phyloP scores from a whole-genome alignment of 2,113 vertebrate species.

The Mus spicilegus region DNA sequence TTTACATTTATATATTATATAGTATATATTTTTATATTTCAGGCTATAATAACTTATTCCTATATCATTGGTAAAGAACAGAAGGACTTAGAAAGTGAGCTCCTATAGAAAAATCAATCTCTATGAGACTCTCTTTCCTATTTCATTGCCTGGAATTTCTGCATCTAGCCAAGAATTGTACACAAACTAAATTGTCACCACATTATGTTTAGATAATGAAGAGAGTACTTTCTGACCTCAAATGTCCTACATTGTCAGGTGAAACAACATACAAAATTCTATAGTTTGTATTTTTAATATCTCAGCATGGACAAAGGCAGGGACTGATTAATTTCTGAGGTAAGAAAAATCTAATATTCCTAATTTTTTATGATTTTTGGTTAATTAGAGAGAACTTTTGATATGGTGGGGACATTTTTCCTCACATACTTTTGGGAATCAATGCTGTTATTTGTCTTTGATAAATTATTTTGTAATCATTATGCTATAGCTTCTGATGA shows the following conservation, averaged over 20 bases:
- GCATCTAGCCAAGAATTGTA: neutral
- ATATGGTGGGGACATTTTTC: neutral
- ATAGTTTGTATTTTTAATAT: neutral
- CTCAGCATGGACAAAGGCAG: neutral
- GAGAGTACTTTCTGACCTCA: neutral
- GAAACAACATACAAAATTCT: neutral
- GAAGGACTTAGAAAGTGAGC: constrained; percentile 10
- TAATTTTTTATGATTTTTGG: constrained; percentile 3
- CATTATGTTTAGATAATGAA: neutral
- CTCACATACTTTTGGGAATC: neutral
- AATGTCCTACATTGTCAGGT: neutral
- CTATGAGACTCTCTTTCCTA: neutral
- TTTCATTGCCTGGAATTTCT: neutral
- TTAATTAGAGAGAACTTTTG: constrained; percentile 39
- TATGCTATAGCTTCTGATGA: constrained; percentile 51
- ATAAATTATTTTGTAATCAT: constrained; percentile 3
- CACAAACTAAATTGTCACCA: neutral
- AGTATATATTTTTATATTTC: neutral
- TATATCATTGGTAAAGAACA: neutral
- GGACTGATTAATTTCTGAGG: neutral
- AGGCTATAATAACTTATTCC: neutral
- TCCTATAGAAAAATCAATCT: neutral
- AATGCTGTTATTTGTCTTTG: constrained; percentile 43
- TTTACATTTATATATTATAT: neutral
- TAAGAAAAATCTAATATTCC: neutral